Evolutionary conservation across 2,797 vertebrate genomes (phyloP).

Genomic region (Sitta carolinensis): DNA sequence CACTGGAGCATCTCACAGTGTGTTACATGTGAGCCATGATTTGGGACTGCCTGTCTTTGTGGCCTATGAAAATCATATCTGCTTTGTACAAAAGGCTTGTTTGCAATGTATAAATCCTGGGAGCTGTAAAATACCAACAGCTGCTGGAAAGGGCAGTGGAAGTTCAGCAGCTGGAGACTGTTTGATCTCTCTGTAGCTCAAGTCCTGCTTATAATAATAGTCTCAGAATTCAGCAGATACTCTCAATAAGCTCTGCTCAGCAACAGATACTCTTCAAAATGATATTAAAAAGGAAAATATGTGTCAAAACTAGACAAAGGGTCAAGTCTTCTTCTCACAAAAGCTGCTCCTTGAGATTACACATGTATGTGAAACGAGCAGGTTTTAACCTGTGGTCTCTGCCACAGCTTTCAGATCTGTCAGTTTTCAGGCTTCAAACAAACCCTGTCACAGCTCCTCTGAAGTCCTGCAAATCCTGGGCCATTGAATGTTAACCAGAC

Average conservation of each 20-base stretch:
- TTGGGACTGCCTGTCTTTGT: not conserved
- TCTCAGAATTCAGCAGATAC: conserved; percentile 34
- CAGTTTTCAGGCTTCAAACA: conserved; percentile 34
- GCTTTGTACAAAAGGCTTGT: conserved; percentile 25
- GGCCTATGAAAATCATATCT: not conserved
- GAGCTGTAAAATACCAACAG: conserved; percentile 34
- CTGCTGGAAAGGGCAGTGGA: conserved; percentile 36
- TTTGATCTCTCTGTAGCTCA: conserved; percentile 50
- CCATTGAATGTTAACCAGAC: not conserved
- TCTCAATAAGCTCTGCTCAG: conserved; percentile 37
- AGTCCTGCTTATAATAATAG: conserved; percentile 26
- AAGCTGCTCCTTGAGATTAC: conserved; percentile 37
- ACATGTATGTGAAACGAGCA: not conserved
- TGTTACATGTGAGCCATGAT: not conserved
- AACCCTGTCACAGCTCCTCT: not conserved
- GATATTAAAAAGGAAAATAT: conserved; percentile 1
- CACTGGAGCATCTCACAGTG: not conserved
- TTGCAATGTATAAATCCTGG: conserved; percentile 12
- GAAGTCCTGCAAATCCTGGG: conserved; percentile 21
- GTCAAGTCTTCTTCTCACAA: conserved; percentile 11
- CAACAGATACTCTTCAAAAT: conserved; percentile 30
- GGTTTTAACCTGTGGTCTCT: conserved; percentile 2
- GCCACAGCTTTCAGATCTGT: conserved; percentile 2
- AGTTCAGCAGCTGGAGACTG: conserved; percentile 60
- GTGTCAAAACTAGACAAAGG: conserved; percentile 21